A percentile compares a stretch with the other conserved stretches of the same genome.
phyloP scores from a whole-genome alignment of 2,797 vertebrate genomes.

The Bradypodion pumilum region DNA sequence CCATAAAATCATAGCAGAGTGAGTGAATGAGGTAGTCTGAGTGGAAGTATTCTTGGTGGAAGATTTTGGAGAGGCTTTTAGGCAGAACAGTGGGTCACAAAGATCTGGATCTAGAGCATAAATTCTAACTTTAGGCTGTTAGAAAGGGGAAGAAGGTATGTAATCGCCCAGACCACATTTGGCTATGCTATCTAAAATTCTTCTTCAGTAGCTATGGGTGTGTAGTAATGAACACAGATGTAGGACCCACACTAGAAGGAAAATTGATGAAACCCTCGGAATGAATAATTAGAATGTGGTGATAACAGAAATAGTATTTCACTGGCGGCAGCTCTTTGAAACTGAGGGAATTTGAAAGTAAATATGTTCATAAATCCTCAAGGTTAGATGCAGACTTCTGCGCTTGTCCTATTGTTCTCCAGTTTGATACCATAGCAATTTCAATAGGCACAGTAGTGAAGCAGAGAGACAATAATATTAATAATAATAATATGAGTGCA shows the following conservation, averaged over 20 bases:
- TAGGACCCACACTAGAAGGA: conserved; percentile 49
- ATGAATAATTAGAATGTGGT: conserved; percentile 75
- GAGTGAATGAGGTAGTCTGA: conserved; percentile 60
- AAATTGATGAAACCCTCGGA: conserved; percentile 67
- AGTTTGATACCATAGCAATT: conserved; percentile 73
- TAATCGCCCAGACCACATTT: conserved; percentile 42
- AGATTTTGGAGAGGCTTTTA: conserved; percentile 56
- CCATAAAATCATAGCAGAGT: conserved; percentile 77
- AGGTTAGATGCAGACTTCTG: conserved; percentile 64
- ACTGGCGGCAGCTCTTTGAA: conserved; percentile 64
- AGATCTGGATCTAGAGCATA: conserved; percentile 57
- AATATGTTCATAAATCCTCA: conserved; percentile 73
- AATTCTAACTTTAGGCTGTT: conserved; percentile 73
- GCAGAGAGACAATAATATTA: conserved; percentile 56
- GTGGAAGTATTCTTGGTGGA: conserved; percentile 47
- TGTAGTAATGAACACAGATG: conserved; percentile 71
- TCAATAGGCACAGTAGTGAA: conserved; percentile 70
- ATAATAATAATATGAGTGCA: conserved; percentile 71
- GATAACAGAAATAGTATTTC: conserved; percentile 74
- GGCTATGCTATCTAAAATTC: conserved; percentile 10
- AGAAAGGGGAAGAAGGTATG: conserved; percentile 27
- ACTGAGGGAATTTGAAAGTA: conserved; percentile 68
- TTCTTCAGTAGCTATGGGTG: conserved; percentile 53
- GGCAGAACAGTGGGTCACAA: conserved; percentile 69
- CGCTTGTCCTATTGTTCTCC: conserved; percentile 60